Evolutionary conservation across 2,888 invertebrate species (phyloP).

Genomic region (Drosophila cracens): DNA sequence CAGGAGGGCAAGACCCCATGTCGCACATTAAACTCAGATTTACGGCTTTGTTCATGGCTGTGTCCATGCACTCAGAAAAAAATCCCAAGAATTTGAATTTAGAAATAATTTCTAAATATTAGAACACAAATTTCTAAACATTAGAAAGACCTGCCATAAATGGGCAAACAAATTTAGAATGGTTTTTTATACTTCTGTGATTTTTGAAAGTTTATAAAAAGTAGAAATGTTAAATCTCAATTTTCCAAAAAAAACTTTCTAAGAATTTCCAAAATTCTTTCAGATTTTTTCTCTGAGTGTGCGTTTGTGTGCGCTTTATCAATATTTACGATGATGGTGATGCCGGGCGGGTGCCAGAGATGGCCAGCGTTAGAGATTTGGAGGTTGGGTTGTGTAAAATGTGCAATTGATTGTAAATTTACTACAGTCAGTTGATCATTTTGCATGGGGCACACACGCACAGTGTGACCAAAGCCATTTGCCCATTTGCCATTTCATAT

Average conservation of each 20-base stretch:
- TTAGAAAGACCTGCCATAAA: background rate
- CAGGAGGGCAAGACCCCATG: constrained; percentile 35
- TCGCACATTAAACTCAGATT: constrained; percentile 59
- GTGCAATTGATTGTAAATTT: constrained; percentile 62
- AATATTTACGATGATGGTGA: constrained; percentile 71
- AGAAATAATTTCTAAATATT: background rate
- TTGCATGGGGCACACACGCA: constrained; percentile 3
- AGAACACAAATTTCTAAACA: background rate
- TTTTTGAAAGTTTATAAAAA: background rate
- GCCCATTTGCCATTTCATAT: background rate
- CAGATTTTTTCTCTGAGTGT: background rate
- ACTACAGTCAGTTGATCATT: constrained; percentile 32
- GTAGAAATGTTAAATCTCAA: background rate
- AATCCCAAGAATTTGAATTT: background rate
- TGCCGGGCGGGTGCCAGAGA: constrained; percentile 22
- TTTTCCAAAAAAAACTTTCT: fast-evolving
- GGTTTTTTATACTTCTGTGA: background rate
- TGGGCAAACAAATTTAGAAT: background rate
- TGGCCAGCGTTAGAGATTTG: constrained; percentile 14
- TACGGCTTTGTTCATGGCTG: constrained; percentile 36
- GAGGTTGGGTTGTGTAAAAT: constrained; percentile 53
- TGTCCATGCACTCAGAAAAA: background rate
- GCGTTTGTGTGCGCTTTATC: constrained; percentile 31
- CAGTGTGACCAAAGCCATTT: constrained; percentile 40
- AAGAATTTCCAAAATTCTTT: background rate